These are phyloP conservation scores for Drosophila nigritarsus DNA, from an alignment of 2,888 invertebrate species.

Conservation along the genomic window DNA sequence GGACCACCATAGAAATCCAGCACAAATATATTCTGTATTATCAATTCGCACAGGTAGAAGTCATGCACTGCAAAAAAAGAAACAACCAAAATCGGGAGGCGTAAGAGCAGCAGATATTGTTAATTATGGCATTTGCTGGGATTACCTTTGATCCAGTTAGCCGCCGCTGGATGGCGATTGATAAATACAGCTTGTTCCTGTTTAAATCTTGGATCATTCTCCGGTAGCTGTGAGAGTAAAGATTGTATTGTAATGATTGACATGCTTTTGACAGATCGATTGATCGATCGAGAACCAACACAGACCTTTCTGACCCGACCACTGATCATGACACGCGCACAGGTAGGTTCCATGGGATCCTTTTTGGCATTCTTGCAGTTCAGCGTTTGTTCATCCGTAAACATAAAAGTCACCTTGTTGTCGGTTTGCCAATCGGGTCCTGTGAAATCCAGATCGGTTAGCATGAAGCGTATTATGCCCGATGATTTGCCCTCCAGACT, in stretches of 20 bases:
- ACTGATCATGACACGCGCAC: constrained; percentile 82
- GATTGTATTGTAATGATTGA: neutral
- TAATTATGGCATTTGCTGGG: neutral
- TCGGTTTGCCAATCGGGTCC: constrained; percentile 81
- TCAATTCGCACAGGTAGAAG: constrained; percentile 92
- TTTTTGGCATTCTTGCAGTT: constrained; percentile 72
- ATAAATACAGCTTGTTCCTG: constrained; percentile 70
- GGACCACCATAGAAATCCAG: constrained; percentile 94
- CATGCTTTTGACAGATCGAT: neutral
- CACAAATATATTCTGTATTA: constrained; percentile 90
- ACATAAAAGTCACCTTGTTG: constrained; percentile 82
- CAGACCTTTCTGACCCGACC: constrained; percentile 80
- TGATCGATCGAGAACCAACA: neutral
- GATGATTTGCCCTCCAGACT: constrained; percentile 72
- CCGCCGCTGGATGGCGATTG: constrained; percentile 83
- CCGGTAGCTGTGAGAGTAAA: constrained; percentile 58
- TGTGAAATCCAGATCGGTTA: constrained; percentile 84
- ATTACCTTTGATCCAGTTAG: constrained; percentile 78
- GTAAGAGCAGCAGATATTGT: neutral
- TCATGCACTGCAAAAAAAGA: constrained; percentile 87
- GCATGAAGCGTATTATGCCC: constrained; percentile 82
- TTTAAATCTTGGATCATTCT: constrained; percentile 57
- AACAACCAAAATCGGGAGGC: neutral
- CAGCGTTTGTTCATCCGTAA: constrained; percentile 82
- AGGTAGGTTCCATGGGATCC: constrained; percentile 85